Evolutionary conservation across 2,797 vertebrate genomes (phyloP), one percentile per base, ranked within the genome.

Genomic region (Danio albolineatus): DNA sequence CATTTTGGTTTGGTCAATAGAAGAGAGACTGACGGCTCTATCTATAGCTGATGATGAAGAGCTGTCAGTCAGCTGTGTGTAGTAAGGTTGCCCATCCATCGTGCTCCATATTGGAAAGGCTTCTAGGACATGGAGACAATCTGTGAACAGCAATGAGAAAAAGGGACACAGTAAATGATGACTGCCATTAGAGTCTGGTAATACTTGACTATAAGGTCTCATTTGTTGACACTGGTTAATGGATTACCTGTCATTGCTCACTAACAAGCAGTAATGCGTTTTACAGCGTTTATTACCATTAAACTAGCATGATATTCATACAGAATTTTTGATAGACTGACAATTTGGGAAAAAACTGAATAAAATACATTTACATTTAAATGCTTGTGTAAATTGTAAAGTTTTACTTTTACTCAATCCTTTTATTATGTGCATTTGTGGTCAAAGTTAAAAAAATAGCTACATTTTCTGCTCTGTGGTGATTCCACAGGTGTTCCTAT

Each of bases 31-130:
- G 74, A 67, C 53, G 41, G 66, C 75, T 72, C 72, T 82, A 28
- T 72, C 38, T 72, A 65, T 80, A 91, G 91, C 91, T 93, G 92
- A 82, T 90, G 90, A 91, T 80, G 79, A 91, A 93, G 94, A 90
- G 92, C 83, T 75, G 91, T 90, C 84, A 79, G 90, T 94, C 93
- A 91, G 92, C 94, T 93, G 91, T 92, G 93, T 92, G 92, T 89
- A 89, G 87, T 88, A 88, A 91, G 78, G 82, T 57, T 71, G 54
- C 39, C 83, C 75, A 73, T 28, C 59, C 74, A 73, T 39, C 59
- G 19, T 69, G 49, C 78, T 79, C 81, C 61, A 41, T 76, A 39
- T 69, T 82, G 93, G 91, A 90, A 95, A 94, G 95, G 91, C 93
- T 94, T 87, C 94, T 91, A 80, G 70, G 62, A 80, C 71, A 86